Conservation (phyloP, 1,140 invertebrate genomes). For the Leptopilina boulardi region DNA sequence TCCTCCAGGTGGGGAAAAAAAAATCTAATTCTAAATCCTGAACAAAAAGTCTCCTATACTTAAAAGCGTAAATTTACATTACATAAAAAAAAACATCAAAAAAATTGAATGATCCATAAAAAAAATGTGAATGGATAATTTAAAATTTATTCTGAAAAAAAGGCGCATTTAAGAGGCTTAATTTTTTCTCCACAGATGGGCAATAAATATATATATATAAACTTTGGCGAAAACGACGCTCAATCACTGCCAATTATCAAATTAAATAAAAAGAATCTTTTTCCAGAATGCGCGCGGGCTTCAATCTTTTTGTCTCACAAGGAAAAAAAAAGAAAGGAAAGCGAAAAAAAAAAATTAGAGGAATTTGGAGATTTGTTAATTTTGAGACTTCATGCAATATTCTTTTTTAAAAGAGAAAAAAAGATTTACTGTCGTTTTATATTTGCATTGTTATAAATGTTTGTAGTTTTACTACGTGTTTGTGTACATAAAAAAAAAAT, state of each 20-base stretch:
- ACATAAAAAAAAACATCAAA: neutral
- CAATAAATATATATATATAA: neutral
- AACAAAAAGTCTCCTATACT: neutral
- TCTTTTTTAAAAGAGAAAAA: conserved; percentile 6
- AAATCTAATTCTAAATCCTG: neutral
- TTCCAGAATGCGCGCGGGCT: neutral
- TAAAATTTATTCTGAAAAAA: neutral
- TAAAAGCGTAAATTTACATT: neutral
- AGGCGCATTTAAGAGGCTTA: neutral
- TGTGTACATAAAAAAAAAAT: neutral
- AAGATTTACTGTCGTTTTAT: conserved; percentile 27
- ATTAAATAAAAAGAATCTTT: conserved; percentile 3
- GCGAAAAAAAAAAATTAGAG: neutral
- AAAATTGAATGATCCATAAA: neutral
- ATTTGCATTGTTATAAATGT: conserved; percentile 35
- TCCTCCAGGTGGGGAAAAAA: neutral
- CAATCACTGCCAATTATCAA: conserved; percentile 66
- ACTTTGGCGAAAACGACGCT: conserved; percentile 1
- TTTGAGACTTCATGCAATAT: conserved; percentile 14
- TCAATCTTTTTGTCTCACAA: neutral
- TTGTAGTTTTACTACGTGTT: conserved; percentile 31
- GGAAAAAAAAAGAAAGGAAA: no score
- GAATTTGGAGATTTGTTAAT: conserved; percentile 15
- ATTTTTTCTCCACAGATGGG: neutral
- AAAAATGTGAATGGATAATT: neutral